Evolutionary conservation across 2,888 invertebrate genomes (phyloP).

Genomic region (Vanessa cardui): DNA sequence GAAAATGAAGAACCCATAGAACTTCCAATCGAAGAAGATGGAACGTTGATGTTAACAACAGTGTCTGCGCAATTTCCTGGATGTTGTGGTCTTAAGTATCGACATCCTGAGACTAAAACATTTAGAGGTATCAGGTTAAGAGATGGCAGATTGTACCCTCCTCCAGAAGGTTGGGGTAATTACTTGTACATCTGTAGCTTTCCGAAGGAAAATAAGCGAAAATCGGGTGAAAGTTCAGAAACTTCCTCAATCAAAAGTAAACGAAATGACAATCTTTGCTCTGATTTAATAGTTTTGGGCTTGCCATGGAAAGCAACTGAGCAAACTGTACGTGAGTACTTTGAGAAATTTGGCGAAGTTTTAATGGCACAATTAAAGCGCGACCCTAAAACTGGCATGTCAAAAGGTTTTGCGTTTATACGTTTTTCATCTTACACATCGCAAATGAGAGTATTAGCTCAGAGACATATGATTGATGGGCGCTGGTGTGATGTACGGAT

Average conservation of each 20-base stretch:
- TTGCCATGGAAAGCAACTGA: conserved; percentile 99
- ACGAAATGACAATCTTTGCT: conserved; percentile 95
- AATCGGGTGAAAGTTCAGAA: conserved; percentile 93
- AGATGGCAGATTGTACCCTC: conserved; percentile 96
- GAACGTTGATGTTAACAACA: conserved; percentile 95
- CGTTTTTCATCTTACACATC: conserved; percentile 97
- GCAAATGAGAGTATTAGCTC: conserved; percentile 96
- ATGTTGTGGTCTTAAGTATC: conserved; percentile 96
- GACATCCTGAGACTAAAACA: conserved; percentile 95
- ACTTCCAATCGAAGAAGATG: conserved; percentile 97
- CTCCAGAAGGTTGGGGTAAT: conserved; percentile 93
- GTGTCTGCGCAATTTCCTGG: conserved; percentile 98
- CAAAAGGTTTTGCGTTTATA: conserved; percentile 99
- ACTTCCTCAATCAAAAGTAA: conserved; percentile 96
- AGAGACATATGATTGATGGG: conserved; percentile 98
- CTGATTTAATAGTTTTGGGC: conserved; percentile 99
- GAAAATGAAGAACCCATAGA: conserved; percentile 99
- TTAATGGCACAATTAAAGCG: conserved; percentile 98
- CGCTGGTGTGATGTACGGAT: conserved; percentile 99
- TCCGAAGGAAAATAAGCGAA: conserved; percentile 96
- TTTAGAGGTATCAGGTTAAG: conserved; percentile 95
- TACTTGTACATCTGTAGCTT: conserved; percentile 90
- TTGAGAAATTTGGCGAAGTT: conserved; percentile 98
- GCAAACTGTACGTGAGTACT: conserved; percentile 97
- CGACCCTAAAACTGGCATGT: conserved; percentile 95